These are phyloP conservation scores for Fistularia tabacaria DNA, from an alignment of 2,797 vertebrate genomes.

Conservation along the genomic window DNA sequence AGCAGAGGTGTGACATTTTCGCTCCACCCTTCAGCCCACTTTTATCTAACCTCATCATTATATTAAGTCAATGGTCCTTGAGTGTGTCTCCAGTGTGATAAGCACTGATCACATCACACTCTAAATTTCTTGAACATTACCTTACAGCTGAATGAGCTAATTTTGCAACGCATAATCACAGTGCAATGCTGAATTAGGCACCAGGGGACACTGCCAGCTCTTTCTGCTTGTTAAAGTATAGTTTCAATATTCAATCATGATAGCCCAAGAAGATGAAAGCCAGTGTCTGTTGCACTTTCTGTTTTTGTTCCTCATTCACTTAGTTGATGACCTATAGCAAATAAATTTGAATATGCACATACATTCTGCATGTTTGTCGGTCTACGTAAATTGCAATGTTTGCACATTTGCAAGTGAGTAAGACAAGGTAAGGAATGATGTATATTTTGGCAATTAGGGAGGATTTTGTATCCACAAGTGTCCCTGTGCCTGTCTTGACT, in stretches of 20 bases:
- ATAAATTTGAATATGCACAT: constrained; percentile 16
- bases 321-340: constrained; percentile 22
- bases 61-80: constrained; percentile 51
- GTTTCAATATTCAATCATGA: constrained; percentile 37
- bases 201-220: constrained; percentile 52
- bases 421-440: constrained; percentile 6
- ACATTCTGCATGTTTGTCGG: constrained; percentile 8
- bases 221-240: constrained; percentile 48
- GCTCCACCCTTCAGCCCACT: not conserved
- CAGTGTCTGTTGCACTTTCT: no score
- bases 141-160: constrained; percentile 49
- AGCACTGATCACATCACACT: constrained; percentile 52
- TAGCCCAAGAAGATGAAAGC: constrained; percentile 37
- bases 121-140: constrained; percentile 54
- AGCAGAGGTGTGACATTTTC: not conserved
- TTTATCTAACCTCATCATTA: constrained; percentile 1
- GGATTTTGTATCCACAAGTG: constrained; percentile 9
- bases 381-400: constrained; percentile 27
- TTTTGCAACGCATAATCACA: constrained; percentile 58
- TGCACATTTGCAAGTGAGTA: constrained; percentile 27
- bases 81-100: constrained; percentile 61
- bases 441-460: constrained; percentile 46
- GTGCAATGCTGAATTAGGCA: constrained; percentile 48
- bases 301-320: not conserved
- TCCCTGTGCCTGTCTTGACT: constrained; percentile 31